Evolutionary conservation across 92 coral and sea anemone genomes (phyloP).

Genomic region (Paramuricea clavata): DNA sequence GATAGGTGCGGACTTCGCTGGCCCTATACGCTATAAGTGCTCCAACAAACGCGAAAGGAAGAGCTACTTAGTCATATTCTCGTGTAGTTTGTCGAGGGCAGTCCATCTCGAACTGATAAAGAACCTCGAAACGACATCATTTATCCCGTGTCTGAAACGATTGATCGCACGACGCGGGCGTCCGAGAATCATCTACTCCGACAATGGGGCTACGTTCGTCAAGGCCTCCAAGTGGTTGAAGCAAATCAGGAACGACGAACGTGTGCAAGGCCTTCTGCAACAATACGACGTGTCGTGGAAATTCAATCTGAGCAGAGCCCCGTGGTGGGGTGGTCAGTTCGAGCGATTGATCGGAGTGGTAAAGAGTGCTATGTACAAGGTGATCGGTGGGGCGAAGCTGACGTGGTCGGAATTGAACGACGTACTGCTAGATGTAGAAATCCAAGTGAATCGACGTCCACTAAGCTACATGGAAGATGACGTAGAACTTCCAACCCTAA

Average conservation of each 20-base stretch:
- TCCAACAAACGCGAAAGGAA: constrained; percentile 17
- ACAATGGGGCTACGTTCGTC: constrained; percentile 54
- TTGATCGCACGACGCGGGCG: constrained; percentile 36
- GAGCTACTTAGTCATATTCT: neutral
- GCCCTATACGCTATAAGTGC: constrained; percentile 5
- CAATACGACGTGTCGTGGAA: constrained; percentile 45
- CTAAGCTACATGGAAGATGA: constrained; percentile 71
- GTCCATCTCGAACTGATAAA: constrained; percentile 25
- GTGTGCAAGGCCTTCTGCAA: constrained; percentile 43
- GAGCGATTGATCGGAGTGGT: constrained; percentile 62
- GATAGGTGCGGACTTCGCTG: constrained; percentile 21
- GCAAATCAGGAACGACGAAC: constrained; percentile 54
- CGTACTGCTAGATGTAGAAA: constrained; percentile 69
- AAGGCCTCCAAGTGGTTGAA: constrained; percentile 56
- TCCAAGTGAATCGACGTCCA: constrained; percentile 62
- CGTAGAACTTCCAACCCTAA: constrained; percentile 50
- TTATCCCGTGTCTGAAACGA: constrained; percentile 9
- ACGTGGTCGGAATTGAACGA: constrained; percentile 61
- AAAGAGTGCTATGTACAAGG: constrained; percentile 63
- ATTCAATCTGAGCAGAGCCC: constrained; percentile 57
- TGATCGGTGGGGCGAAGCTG: constrained; percentile 63
- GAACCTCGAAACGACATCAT: constrained; percentile 31
- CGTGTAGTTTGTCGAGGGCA: constrained; percentile 33
- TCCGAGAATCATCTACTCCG: constrained; percentile 55
- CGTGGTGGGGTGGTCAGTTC: constrained; percentile 72